A percentile compares a stretch with the other conserved stretches of the same genome.
Evolutionary conservation across 2,888 invertebrate species (phyloP).

Genomic region (Panopea generosa): DNA sequence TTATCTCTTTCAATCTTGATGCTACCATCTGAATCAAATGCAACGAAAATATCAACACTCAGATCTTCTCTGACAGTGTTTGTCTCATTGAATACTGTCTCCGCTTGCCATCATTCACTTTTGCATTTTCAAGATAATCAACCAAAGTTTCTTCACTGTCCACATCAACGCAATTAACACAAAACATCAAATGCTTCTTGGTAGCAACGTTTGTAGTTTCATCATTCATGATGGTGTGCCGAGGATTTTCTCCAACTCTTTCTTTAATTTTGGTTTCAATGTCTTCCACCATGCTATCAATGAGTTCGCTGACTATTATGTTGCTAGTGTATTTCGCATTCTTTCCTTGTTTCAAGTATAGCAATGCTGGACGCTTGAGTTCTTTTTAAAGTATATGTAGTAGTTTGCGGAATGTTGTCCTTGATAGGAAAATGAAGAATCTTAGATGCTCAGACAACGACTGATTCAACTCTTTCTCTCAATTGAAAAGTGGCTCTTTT

Average conservation of each 20-base stretch:
- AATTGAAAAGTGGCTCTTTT: too few species aligned
- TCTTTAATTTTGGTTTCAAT: constrained; percentile 15
- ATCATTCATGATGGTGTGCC: constrained; percentile 27
- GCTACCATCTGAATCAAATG: constrained; percentile 30
- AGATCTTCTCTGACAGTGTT: constrained; percentile 10
- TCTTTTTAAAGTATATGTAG: too few species aligned
- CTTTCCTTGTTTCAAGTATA: constrained; percentile 11
- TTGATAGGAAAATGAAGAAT: too few species aligned
- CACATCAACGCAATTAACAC: too few species aligned
- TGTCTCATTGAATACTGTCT: constrained; percentile 35
- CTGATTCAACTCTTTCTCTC: too few species aligned
- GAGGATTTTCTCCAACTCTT: constrained; percentile 4
- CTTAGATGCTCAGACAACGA: too few species aligned
- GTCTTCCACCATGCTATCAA: constrained; percentile 16
- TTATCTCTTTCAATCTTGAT: too few species aligned
- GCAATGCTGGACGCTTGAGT: constrained; percentile 18
- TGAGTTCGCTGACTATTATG: constrained; percentile 1
- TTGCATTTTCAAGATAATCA: constrained; percentile 21
- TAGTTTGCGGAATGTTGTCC: too few species aligned
- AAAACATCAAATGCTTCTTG: too few species aligned
- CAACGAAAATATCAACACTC: constrained; percentile 13
- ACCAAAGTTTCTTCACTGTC: constrained; percentile 15
- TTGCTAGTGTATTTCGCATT: constrained; percentile 22
- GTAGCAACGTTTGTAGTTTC: constrained; percentile 21
- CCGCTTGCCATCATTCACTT: constrained; percentile 28